Evolutionary conservation across 2,888 invertebrate species (phyloP), one percentile per base, ranked within the genome.

Genomic region (Iphiclides podalirius): DNA sequence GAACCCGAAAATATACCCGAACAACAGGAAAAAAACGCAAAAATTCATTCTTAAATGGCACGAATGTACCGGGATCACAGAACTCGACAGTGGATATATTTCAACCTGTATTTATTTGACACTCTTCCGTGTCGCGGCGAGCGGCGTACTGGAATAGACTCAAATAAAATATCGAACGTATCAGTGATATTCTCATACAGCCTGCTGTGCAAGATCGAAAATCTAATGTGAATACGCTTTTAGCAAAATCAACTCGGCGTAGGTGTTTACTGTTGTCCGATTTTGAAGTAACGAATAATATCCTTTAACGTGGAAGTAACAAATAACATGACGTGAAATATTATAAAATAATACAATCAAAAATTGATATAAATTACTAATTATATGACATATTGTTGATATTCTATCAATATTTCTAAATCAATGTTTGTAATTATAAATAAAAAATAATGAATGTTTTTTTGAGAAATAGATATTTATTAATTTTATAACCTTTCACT

Each of bases 191-290:
- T 79, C 79, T 78, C 73, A 75, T 80, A 75, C 77, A 72, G 76
- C 73, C 70, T 64, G 64, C 59, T 72, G 78, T 20, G 79, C 72
- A 68, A 72, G 73, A 75, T 79, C 75, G 79, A 74, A 79, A 83
- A 85, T 84, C 83, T 84, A 86, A 86, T 85, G 86, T 86, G 85
- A 84, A 86, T 86, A 82, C 83, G 75, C 66, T 81, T 84, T 81
- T 76, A 81, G 84, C 70, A 72, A 81, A 83, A 79, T 79, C 72
- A 67, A 63, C 65, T 59, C 66, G 62, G 59, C 68, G 72, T 64
- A 66, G 75, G 74, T 67, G 67, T 66, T 67, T 74, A 69, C 44
- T 34, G 72, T 72, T 75, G 75, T 53, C 42, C 53, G 55, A 53
- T 43, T 34, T 52, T 23, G 51, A 41, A 52, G 61, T 57, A 63